phyloP scores from a whole-genome alignment of 2,888 invertebrate genomes.

The Oxystoma pomonae region DNA sequence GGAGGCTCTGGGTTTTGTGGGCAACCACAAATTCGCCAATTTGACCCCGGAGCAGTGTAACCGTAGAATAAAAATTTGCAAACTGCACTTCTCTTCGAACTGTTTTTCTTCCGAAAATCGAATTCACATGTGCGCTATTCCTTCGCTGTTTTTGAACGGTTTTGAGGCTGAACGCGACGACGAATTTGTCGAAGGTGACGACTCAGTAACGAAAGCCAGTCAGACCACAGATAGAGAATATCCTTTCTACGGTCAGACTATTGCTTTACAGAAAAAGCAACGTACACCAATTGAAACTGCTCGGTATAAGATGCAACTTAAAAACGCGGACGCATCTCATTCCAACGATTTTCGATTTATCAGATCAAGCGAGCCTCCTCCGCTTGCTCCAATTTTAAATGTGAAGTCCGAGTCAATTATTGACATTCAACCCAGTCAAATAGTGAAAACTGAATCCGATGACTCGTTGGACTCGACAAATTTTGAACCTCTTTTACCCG shows the following conservation, averaged over 20 bases:
- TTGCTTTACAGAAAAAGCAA: too few relatives aligned
- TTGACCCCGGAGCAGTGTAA: constrained; percentile 17
- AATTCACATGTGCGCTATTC: neutral
- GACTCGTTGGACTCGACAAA: neutral
- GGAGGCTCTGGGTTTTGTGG: constrained; percentile 14
- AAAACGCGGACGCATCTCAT: too few relatives aligned
- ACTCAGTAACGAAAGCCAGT: neutral
- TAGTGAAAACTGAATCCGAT: neutral
- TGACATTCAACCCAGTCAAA: too few relatives aligned
- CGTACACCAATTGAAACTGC: too few relatives aligned
- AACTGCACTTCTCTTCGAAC: constrained; percentile 10
- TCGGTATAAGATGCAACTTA: too few relatives aligned
- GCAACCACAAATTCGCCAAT: constrained; percentile 13
- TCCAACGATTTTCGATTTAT: too few relatives aligned
- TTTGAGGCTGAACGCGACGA: neutral
- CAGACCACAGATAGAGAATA: too few relatives aligned
- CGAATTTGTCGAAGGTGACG: neutral
- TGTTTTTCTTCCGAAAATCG: neutral
- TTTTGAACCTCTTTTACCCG: neutral
- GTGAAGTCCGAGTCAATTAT: too few relatives aligned
- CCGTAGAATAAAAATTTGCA: constrained; percentile 16
- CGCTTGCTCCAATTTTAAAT: neutral
- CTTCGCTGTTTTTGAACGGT: neutral
- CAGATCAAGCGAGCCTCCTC: neutral
- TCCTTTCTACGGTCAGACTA: too few relatives aligned